A percentile compares a stretch with the other conserved stretches of the same genome.
Evolutionary conservation across 2,888 invertebrate genomes (phyloP).

Genomic region (Phengaris alcon): DNA sequence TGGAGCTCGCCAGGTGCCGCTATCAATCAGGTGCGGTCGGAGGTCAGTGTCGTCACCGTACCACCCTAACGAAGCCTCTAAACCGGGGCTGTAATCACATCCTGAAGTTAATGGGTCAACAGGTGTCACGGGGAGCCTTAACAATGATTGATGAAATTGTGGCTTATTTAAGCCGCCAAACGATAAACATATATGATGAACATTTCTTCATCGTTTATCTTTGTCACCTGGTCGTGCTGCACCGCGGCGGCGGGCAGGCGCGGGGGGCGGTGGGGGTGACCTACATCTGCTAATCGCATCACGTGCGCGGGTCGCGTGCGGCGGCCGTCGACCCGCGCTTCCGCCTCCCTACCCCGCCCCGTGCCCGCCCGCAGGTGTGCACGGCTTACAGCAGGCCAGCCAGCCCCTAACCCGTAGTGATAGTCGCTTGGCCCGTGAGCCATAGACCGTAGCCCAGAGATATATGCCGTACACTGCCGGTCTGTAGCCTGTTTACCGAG

Average conservation of each 20-base stretch:
- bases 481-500: no score
- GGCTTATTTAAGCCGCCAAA: no score
- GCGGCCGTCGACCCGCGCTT: constrained; percentile 53
- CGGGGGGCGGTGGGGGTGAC: constrained; percentile 50
- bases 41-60: not conserved
- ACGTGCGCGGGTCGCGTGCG: constrained; percentile 65
- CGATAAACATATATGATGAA: no score
- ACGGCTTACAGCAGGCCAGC: not conserved
- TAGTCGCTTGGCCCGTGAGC: not conserved
- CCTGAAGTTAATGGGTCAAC: no score
- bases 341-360: constrained; percentile 40
- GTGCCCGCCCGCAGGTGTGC: not conserved
- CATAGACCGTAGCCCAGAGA: not conserved
- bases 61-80: not conserved
- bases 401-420: not conserved
- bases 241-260: constrained; percentile 39
- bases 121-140: no score
- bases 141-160: no score
- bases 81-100: no score
- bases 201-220: not conserved
- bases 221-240: constrained; percentile 37
- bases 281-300: constrained; percentile 66
- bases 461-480: no score
- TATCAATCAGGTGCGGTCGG: not conserved
- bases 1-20: not conserved